A percentile compares a stretch with the other conserved stretches of the same genome.
Conservation (phyloP, 2,113 vertebrate genomes). For the Gallinago jamesoni region DNA sequence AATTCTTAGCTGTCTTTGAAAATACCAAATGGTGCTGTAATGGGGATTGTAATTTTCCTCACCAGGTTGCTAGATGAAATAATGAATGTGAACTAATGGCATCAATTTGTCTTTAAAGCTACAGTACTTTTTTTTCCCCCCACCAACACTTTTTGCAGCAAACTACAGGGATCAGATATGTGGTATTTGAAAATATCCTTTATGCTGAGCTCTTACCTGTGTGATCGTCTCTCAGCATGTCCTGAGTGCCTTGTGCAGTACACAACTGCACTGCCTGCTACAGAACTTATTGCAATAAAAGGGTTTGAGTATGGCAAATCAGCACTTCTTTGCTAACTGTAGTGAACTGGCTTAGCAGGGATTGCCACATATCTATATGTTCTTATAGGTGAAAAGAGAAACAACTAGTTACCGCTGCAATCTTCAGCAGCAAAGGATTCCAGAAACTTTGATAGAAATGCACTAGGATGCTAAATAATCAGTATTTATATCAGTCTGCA, state of each 20-base stretch:
- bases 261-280: not conserved
- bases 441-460: not conserved
- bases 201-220: not conserved
- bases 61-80: conserved; percentile 6
- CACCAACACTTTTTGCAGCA: not conserved
- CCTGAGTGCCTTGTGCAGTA: not conserved
- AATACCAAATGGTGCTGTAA: not conserved
- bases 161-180: not conserved
- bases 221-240: not conserved
- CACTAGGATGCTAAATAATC: not conserved
- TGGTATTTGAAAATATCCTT: not conserved
- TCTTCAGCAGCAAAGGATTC: not conserved
- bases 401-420: no score
- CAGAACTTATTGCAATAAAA: not conserved
- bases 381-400: not conserved
- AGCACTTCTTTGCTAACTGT: not conserved
- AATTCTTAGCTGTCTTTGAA: not conserved
- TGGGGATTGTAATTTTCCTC: not conserved
- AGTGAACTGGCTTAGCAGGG: not conserved
- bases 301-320: not conserved
- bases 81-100: not conserved
- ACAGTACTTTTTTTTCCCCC: not conserved
- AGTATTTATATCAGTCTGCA: not conserved
- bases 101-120: not conserved
- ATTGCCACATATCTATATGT: not conserved